A percentile compares a stretch with the other conserved stretches of the same genome.
Evolutionary conservation across 2,888 invertebrate genomes (phyloP).

Genomic region (Brachyptera risi): DNA sequence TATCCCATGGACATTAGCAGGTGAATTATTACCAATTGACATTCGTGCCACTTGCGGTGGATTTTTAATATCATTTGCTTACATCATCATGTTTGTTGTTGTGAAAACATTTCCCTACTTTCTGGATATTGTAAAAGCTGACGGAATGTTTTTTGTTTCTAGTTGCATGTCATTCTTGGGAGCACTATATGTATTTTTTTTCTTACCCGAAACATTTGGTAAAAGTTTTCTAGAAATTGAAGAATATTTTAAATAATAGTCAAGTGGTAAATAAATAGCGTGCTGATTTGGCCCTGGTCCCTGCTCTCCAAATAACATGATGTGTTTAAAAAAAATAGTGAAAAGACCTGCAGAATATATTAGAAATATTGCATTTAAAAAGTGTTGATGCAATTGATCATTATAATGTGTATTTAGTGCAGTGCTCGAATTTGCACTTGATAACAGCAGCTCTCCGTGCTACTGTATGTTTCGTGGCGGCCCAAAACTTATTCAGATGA

Average conservation of each 20-base stretch:
- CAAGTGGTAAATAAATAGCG: too few relatives aligned
- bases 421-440: too few relatives aligned
- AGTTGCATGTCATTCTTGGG: slow-evolving; percentile 46
- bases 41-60: slow-evolving; percentile 52
- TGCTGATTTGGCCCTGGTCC: too few relatives aligned
- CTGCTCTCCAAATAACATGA: too few relatives aligned
- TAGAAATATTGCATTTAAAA: too few relatives aligned
- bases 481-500: too few relatives aligned
- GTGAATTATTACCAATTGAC: slow-evolving; percentile 51
- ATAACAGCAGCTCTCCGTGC: too few relatives aligned
- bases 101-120: slow-evolving; percentile 52
- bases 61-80: slow-evolving; percentile 50
- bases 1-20: slow-evolving; percentile 57
- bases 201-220: slow-evolving; percentile 55
- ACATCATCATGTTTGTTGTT: slow-evolving; percentile 52
- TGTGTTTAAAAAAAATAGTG: too few relatives aligned
- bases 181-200: slow-evolving; percentile 48
- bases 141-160: slow-evolving; percentile 49
- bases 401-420: too few relatives aligned
- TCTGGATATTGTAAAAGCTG: slow-evolving; percentile 44
- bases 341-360: too few relatives aligned
- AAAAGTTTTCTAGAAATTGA: slow-evolving; percentile 55
- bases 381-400: too few relatives aligned
- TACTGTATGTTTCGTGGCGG: too few relatives aligned
- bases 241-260: slow-evolving; percentile 47